These are phyloP conservation scores for Drosophila watanabei DNA, from an alignment of 1,140 invertebrate species.

Conservation along the genomic window DNA sequence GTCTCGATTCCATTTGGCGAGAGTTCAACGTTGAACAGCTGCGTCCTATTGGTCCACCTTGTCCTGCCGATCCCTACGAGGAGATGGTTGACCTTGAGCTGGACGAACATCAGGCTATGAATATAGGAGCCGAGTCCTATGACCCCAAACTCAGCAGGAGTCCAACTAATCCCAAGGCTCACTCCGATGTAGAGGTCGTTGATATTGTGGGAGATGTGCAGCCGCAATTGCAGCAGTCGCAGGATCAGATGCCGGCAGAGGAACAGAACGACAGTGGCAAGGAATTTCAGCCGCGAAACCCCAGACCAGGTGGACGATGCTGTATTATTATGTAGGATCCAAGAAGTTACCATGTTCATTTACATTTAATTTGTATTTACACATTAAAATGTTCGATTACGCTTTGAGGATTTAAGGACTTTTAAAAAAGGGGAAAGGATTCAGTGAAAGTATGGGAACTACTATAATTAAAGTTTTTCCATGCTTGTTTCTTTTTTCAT, in stretches of 20 bases:
- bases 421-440: background rate
- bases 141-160: slow-evolving; percentile 9
- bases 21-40: slow-evolving; percentile 26
- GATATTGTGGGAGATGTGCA: slow-evolving; percentile 23
- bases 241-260: background rate
- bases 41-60: background rate
- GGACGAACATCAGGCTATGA: slow-evolving; percentile 34
- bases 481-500: no score
- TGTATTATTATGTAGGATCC: slow-evolving; percentile 24
- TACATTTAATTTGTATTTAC: slow-evolving; percentile 1
- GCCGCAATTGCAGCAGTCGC: background rate
- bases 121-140: slow-evolving; percentile 31
- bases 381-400: slow-evolving; percentile 14
- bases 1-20: slow-evolving; percentile 65
- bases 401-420: background rate
- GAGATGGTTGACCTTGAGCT: slow-evolving; percentile 18
- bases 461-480: background rate
- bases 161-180: slow-evolving; percentile 6
- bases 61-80: background rate
- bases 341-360: background rate
- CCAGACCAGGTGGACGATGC: slow-evolving; percentile 8
- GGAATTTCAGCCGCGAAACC: slow-evolving; percentile 2
- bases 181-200: background rate
- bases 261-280: background rate
- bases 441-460: no score